These are phyloP conservation scores for Campoplex nolae DNA, from an alignment of 2,888 invertebrate genomes.

Conservation along the genomic window DNA sequence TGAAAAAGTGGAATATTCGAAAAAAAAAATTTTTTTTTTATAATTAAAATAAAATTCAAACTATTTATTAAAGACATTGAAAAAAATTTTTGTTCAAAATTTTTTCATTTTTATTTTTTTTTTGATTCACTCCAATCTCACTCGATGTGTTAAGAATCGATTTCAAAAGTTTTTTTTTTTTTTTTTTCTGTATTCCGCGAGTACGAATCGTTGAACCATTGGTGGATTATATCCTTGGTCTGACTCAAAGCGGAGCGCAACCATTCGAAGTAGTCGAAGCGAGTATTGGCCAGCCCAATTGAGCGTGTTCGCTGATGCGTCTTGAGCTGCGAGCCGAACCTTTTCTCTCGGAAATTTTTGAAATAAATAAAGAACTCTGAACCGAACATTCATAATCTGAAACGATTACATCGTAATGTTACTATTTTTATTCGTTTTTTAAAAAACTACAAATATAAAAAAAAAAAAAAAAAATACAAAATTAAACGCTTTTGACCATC, in stretches of 20 bases:
- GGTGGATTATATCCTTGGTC: constrained; percentile 26
- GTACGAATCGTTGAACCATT: constrained; percentile 8
- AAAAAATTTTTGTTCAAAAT: neutral
- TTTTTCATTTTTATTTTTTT: neutral
- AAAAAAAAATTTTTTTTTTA: neutral
- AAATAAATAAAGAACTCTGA: neutral
- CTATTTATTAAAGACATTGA: neutral
- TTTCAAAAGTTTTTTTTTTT: neutral
- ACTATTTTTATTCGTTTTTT: neutral
- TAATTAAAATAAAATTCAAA: too few relatives aligned
- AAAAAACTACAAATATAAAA: neutral
- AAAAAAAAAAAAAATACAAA: neutral
- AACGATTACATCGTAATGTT: neutral
- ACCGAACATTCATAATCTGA: neutral
- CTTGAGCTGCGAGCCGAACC: constrained; percentile 11
- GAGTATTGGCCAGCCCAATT: constrained; percentile 27
- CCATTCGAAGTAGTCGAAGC: constrained; percentile 41
- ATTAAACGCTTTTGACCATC: too few relatives aligned
- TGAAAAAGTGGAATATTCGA: neutral
- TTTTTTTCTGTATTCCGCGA: neutral
- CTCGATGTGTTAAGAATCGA: neutral
- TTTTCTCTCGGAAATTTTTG: constrained; percentile 15
- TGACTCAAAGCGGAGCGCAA: constrained; percentile 19
- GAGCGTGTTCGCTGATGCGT: constrained; percentile 18
- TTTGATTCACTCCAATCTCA: neutral